phyloP scores from a whole-genome alignment of 2,888 invertebrate species.

The Zhuqinia jingwanae region DNA sequence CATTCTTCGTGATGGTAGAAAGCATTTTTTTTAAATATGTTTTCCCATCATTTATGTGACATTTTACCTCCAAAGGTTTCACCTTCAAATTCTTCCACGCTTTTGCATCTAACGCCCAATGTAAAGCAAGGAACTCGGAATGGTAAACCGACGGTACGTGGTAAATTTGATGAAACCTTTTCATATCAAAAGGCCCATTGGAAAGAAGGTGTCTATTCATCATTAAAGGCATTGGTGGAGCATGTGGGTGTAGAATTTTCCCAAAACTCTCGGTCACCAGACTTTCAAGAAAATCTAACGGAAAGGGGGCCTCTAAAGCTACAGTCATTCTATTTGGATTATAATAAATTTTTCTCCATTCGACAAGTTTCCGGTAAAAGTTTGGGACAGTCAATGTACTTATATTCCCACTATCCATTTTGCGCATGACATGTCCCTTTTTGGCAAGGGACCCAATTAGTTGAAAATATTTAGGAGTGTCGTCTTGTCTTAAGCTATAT shows the following conservation, averaged over 20 bases:
- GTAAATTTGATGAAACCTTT: slow-evolving; percentile 66
- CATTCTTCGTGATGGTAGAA: too few relatives aligned
- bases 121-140: slow-evolving; percentile 58
- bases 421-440: slow-evolving; percentile 62
- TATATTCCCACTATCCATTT: slow-evolving; percentile 68
- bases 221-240: background rate
- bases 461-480: slow-evolving; percentile 64
- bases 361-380: slow-evolving; percentile 50
- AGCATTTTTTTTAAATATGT: too few relatives aligned
- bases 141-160: slow-evolving; percentile 64
- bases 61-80: slow-evolving; percentile 67
- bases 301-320: slow-evolving; percentile 68
- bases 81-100: slow-evolving; percentile 68
- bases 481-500: slow-evolving; percentile 64
- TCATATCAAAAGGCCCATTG: slow-evolving; percentile 61
- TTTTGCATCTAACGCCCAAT: slow-evolving; percentile 66
- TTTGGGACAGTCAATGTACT: slow-evolving; percentile 55
- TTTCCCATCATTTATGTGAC: too few relatives aligned
- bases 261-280: slow-evolving; percentile 62
- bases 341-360: slow-evolving; percentile 66
- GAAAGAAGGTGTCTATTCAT: slow-evolving; percentile 14
- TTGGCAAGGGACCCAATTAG: slow-evolving; percentile 58
- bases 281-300: slow-evolving; percentile 45
- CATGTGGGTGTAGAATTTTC: slow-evolving; percentile 14
- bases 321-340: slow-evolving; percentile 68